These are phyloP conservation scores for Herpetotheres cachinnans DNA, from an alignment of 2,113 vertebrate genomes.

Conservation along the genomic window DNA sequence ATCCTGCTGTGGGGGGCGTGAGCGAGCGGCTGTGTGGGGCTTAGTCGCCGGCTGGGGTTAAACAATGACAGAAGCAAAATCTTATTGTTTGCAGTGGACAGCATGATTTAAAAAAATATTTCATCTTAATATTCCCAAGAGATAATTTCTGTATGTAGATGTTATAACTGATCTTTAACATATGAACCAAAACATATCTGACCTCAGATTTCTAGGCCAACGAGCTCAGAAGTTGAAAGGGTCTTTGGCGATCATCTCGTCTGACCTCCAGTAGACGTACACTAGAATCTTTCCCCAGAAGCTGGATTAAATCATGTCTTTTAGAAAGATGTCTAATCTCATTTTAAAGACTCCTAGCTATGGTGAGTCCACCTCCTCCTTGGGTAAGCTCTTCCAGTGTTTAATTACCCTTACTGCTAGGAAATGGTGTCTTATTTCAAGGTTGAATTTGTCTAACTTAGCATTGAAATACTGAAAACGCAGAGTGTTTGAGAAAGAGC, in stretches of 20 bases:
- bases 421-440: slow-evolving; percentile 54
- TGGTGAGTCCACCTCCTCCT: slow-evolving; percentile 29
- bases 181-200: not conserved
- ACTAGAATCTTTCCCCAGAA: not conserved
- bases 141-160: not conserved
- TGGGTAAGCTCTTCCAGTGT: slow-evolving; percentile 22
- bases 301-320: slow-evolving; percentile 8
- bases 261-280: not conserved
- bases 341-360: slow-evolving; percentile 28
- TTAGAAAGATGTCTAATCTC: slow-evolving; percentile 36
- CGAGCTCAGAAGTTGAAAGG: not conserved
- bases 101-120: not conserved
- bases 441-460: slow-evolving; percentile 58
- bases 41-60: too few relatives aligned
- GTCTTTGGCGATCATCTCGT: not conserved
- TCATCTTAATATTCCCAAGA: not conserved
- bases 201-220: not conserved
- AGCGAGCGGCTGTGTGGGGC: too few relatives aligned
- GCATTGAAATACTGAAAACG: slow-evolving; percentile 27
- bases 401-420: slow-evolving; percentile 54
- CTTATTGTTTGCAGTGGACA: not conserved
- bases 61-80: not conserved
- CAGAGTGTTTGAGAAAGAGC: slow-evolving; percentile 12
- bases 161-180: slow-evolving; percentile 14
- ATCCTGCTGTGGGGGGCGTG: too few relatives aligned